phyloP scores from a whole-genome alignment of 2,797 vertebrate genomes.

The Menidia menidia region DNA sequence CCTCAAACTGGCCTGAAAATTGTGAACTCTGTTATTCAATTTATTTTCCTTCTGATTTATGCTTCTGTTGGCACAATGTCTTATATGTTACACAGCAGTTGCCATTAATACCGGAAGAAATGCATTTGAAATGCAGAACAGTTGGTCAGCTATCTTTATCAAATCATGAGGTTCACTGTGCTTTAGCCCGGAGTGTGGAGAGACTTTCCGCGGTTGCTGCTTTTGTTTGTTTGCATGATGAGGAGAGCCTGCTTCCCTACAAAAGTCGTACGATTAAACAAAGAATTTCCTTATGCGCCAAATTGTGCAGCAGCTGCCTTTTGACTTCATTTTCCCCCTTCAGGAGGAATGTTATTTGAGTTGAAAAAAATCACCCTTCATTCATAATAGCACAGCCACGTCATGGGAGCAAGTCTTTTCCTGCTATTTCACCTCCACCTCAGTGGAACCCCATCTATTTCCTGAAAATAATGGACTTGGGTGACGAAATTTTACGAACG shows the following conservation, averaged over 20 bases:
- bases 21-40: constrained; percentile 40
- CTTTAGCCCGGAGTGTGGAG: constrained; percentile 8
- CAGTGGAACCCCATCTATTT: constrained; percentile 43
- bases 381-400: constrained; percentile 8
- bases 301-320: not conserved
- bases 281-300: constrained; percentile 14
- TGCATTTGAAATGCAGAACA: constrained; percentile 28
- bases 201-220: constrained; percentile 24
- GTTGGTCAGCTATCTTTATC: constrained; percentile 27
- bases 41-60: constrained; percentile 7
- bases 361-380: constrained; percentile 20
- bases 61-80: constrained; percentile 33
- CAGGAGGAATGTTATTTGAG: constrained; percentile 8
- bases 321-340: constrained; percentile 15
- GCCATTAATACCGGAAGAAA: constrained; percentile 28
- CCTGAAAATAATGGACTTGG: constrained; percentile 49
- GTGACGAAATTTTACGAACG: constrained; percentile 64
- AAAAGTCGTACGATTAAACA: constrained; percentile 13
- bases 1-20: constrained; percentile 29
- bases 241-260: constrained; percentile 19
- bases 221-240: constrained; percentile 26
- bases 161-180: constrained; percentile 36
- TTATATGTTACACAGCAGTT: constrained; percentile 42
- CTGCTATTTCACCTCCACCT: constrained; percentile 37
- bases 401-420: constrained; percentile 16